A percentile compares a stretch with the other conserved stretches of the same genome.
These are phyloP conservation scores for Hemiprocne comata DNA, from an alignment of 2,113 vertebrate genomes.

Conservation along the genomic window DNA sequence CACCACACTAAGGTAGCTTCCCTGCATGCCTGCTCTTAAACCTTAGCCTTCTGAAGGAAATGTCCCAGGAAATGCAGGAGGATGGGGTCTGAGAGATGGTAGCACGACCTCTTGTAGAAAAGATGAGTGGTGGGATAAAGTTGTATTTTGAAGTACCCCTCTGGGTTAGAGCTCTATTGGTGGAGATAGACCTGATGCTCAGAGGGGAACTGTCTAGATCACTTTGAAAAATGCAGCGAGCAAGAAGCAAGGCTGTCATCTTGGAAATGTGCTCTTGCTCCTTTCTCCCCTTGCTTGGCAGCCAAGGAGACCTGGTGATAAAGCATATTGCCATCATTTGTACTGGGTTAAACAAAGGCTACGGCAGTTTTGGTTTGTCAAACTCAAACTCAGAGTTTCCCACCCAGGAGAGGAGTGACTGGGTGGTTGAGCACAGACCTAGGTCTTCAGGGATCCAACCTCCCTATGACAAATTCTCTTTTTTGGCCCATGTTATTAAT, in stretches of 20 bases:
- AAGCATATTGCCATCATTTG: rapidly evolving
- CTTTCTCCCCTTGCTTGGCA: neutral
- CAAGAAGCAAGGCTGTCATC: neutral
- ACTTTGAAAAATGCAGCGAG: neutral
- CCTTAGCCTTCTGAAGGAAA: neutral
- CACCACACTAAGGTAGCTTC: neutral
- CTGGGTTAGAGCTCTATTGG: neutral
- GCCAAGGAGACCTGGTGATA: neutral
- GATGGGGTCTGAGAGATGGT: neutral
- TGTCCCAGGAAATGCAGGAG: neutral
- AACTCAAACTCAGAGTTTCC: neutral
- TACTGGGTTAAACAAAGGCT: neutral
- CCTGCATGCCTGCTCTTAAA: neutral
- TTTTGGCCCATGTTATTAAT: neutral
- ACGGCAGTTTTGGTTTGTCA: neutral
- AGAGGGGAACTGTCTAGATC: neutral
- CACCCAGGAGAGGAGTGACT: rapidly evolving
- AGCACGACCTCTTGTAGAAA: neutral
- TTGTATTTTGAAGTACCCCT: neutral
- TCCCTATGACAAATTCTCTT: neutral
- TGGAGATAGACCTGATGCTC: neutral
- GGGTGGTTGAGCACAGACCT: neutral
- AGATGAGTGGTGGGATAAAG: neutral
- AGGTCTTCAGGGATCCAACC: neutral
- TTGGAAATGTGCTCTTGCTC: neutral